Evolutionary conservation across 2,888 invertebrate species (phyloP).

Genomic region (Synanthedon andrenaeformis): DNA sequence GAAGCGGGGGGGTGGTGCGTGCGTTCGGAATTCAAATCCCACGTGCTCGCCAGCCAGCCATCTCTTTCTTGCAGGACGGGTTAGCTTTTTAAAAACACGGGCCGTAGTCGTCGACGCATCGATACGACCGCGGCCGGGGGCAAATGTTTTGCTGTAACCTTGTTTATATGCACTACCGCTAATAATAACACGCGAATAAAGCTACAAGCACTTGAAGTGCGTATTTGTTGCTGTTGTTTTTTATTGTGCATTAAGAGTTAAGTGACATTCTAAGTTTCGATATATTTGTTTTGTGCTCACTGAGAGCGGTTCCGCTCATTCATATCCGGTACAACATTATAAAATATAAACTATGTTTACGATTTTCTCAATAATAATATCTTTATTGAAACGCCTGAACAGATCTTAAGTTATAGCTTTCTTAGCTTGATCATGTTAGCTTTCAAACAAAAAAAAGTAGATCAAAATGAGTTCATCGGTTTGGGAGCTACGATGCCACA

Average conservation of each 20-base stretch:
- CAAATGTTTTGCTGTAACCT: conserved; percentile 54
- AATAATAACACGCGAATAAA: conserved; percentile 62
- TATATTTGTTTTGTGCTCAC: conserved; percentile 37
- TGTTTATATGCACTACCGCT: conserved; percentile 65
- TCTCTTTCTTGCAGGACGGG: conserved; percentile 65
- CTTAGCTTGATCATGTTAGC: too few relatives aligned
- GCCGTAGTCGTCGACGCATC: conserved; percentile 51
- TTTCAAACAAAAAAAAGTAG: too few relatives aligned
- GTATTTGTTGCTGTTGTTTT: conserved; percentile 44
- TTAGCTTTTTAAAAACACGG: conserved; percentile 64
- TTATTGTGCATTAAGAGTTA: conserved; percentile 29
- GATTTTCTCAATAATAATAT: too few relatives aligned
- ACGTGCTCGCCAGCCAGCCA: conserved; percentile 62
- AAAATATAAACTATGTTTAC: too few relatives aligned
- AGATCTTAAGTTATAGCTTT: too few relatives aligned
- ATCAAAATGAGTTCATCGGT: too few relatives aligned
- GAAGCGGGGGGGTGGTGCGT: conserved; percentile 54
- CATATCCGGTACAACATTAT: conserved; percentile 22
- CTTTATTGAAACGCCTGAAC: too few relatives aligned
- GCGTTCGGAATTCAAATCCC: conserved; percentile 69
- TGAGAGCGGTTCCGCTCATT: conserved; percentile 33
- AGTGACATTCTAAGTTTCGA: conserved; percentile 27
- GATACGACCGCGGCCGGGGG: conserved; percentile 52
- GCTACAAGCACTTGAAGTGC: conserved; percentile 31
- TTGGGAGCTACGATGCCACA: too few relatives aligned